Evolutionary conservation across 1,140 invertebrate species (phyloP).

Genomic region (Eubasilissa regina): DNA sequence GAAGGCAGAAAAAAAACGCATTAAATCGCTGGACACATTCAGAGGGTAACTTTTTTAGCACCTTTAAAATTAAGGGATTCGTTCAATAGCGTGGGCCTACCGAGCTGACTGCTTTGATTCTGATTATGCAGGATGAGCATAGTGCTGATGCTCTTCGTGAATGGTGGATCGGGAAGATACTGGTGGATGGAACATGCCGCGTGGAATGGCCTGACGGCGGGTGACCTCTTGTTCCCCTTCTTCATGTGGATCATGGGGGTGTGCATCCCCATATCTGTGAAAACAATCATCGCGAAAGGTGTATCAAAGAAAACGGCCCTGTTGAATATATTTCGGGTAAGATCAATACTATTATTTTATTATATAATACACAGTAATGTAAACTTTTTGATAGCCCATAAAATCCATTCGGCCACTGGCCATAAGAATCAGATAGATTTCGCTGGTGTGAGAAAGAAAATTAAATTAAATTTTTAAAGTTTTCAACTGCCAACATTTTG

Average conservation of each 20-base stretch:
- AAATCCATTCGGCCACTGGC: too few relatives aligned
- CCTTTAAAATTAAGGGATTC: not conserved
- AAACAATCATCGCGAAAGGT: constrained; percentile 80
- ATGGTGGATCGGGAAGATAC: constrained; percentile 91
- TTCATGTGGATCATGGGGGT: constrained; percentile 97
- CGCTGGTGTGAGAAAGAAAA: too few relatives aligned
- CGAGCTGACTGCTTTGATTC: not conserved
- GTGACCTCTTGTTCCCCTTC: constrained; percentile 95
- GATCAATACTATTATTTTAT: not conserved
- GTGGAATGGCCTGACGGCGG: constrained; percentile 95
- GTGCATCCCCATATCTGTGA: constrained; percentile 87
- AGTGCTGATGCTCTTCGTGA: constrained; percentile 93
- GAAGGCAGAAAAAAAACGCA: constrained; percentile 66
- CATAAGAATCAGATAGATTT: too few relatives aligned
- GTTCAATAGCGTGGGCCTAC: too few relatives aligned
- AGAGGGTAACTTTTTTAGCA: constrained; percentile 75
- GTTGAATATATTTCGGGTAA: constrained; percentile 72
- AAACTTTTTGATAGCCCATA: too few relatives aligned
- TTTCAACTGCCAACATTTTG: too few relatives aligned
- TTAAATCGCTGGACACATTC: constrained; percentile 85
- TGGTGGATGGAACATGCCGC: constrained; percentile 90
- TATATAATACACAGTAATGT: too few relatives aligned
- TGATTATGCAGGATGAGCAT: constrained; percentile 78
- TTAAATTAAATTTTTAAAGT: too few relatives aligned
- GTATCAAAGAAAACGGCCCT: constrained; percentile 75